Base-by-base conservation (phyloP, 2,113 vertebrate genomes). In the Dromas ardeola region DNA sequence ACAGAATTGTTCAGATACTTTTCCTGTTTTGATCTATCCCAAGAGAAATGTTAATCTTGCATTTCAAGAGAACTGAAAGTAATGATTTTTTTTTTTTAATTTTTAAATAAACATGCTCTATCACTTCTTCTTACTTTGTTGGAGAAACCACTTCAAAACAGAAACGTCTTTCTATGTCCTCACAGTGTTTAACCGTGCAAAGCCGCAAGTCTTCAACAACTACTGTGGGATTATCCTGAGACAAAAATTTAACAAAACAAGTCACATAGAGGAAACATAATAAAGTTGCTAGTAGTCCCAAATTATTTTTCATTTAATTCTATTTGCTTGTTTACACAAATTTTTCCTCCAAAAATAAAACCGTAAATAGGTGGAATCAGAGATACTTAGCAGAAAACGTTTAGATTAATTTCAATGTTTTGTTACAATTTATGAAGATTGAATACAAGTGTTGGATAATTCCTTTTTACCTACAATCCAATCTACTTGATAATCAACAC, bases 71-170 rank as follows among this genome's bases (percentile, higher is more conserved):
- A 84, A 81, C 26, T 7, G 7, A 55, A 87, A 8, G 38, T 5
- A 81, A 80, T 1, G 1, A 19, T 12, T 30, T 65, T 16, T 42
- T 72, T 11, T 66, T 34, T 17, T n/a, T n/a, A n/a, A 22, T 23
- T 53, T 89, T 80, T 7, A 87, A 61, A 65, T n/a, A 62, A 65
- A 88, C 29, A 70, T 29, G 43, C 38, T 80, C 32, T 8, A 81
- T 47, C 42, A 9, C n/a, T 59, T 97, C 98, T 98, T 94, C 97
- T 98, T 97, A 99, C 99, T 99, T 99, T 80, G 99, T 99, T 42
- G 99, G 99, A 23, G 99, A 99, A 89, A 99, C 99, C 50, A 99
- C 99, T 93, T 99, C 99, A 62, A 99, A 99, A 95, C 99, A 99
- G 98, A 99, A 99, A 26, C 99, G 98, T 5, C 99, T 98, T 92